Conservation (phyloP, 2,797 vertebrate genomes). For the Triplophysa yarkandensis region DNA sequence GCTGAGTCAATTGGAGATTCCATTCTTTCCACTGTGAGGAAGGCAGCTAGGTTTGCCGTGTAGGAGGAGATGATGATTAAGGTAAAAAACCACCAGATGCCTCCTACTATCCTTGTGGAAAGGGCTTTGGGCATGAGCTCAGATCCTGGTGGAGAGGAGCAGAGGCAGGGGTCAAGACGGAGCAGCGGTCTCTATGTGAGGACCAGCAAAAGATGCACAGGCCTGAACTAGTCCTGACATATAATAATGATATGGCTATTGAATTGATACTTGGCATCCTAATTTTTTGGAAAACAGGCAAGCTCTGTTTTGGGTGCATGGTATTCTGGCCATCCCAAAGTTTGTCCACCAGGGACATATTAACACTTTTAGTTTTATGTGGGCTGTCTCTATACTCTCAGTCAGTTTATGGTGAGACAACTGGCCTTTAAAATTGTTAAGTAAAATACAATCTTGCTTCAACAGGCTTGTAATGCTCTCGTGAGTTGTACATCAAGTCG, state of each 20-base stretch:
- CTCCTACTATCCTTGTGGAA: slow-evolving; percentile 99
- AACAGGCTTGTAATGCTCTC: slow-evolving; percentile 64
- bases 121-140: slow-evolving; percentile 99
- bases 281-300: slow-evolving; percentile 19
- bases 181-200: slow-evolving; percentile 38
- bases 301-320: slow-evolving; percentile 40
- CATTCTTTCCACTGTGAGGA: slow-evolving; percentile 99
- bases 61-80: slow-evolving; percentile 99
- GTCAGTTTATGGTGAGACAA: slow-evolving; percentile 22
- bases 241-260: slow-evolving; percentile 26
- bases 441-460: slow-evolving; percentile 36
- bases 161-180: slow-evolving; percentile 43
- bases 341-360: no score
- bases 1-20: slow-evolving; percentile 90
- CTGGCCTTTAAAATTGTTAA: no score
- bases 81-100: slow-evolving; percentile 99
- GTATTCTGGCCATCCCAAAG: background rate
- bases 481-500: slow-evolving; percentile 74
- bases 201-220: slow-evolving; percentile 55
- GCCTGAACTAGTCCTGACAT: slow-evolving; percentile 44
- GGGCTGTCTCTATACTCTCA: background rate
- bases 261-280: slow-evolving; percentile 33
- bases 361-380: background rate
- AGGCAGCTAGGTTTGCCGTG: slow-evolving; percentile 98
- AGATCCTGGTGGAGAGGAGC: slow-evolving; percentile 86